A percentile compares a stretch with the other conserved stretches of the same genome.
phyloP scores from a whole-genome alignment of 2,113 vertebrate genomes.

The Cavia porcellus region DNA sequence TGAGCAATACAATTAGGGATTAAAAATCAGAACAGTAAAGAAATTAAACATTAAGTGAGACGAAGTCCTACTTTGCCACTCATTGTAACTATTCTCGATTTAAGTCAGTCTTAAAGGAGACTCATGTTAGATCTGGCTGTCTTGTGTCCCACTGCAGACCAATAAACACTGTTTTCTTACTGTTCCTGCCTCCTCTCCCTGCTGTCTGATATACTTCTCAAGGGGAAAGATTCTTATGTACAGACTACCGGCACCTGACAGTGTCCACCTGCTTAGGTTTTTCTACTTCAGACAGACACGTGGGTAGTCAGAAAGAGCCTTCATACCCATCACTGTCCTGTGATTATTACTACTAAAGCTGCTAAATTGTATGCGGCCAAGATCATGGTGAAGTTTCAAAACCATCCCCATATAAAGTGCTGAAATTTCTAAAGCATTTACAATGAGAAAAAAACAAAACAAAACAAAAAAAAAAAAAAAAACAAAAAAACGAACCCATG shows the following conservation, averaged over 20 bases:
- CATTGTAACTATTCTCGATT: background rate
- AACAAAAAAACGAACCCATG: background rate
- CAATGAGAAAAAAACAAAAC: no score
- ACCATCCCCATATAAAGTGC: background rate
- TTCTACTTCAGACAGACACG: background rate
- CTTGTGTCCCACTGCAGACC: background rate
- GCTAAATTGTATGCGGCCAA: background rate
- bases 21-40: slow-evolving; percentile 3
- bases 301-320: background rate
- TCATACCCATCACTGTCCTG: background rate
- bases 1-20: background rate
- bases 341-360: background rate
- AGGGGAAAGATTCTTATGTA: background rate
- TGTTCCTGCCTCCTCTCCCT: background rate
- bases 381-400: background rate
- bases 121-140: background rate
- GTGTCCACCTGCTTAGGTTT: background rate
- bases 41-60: background rate
- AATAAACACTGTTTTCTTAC: background rate
- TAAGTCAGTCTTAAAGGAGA: background rate
- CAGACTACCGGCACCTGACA: background rate
- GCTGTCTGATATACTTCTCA: background rate
- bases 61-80: background rate
- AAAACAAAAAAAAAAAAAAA: no score
- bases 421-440: slow-evolving; percentile 27